A percentile compares a stretch with the other conserved stretches of the same genome.
Conservation (phyloP, 2,888 invertebrate species). For the Lithophane leautieri region DNA sequence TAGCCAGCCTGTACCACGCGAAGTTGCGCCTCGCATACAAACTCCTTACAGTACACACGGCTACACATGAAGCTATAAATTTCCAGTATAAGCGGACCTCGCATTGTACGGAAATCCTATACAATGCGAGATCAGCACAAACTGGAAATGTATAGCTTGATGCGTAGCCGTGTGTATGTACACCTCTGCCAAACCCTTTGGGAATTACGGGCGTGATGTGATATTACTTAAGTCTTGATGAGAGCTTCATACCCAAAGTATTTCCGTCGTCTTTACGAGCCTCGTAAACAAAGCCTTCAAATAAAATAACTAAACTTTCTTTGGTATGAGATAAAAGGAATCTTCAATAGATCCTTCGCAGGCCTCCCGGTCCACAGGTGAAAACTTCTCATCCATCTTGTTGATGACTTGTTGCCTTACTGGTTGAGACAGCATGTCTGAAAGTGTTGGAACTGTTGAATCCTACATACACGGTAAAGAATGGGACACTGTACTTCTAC, state of each 20-base stretch:
- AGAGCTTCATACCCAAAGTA: not conserved
- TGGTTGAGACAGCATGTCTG: conserved; percentile 19
- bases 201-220: not conserved
- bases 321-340: not conserved
- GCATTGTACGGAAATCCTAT: no score
- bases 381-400: conserved; percentile 21
- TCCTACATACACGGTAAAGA: not conserved
- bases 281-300: not conserved
- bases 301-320: not conserved
- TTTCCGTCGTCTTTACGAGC: not conserved
- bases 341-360: not conserved
- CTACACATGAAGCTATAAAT: no score
- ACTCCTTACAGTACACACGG: no score
- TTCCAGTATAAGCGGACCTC: no score
- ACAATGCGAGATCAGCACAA: no score
- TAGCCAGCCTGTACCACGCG: no score
- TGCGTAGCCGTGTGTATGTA: no score
- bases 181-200: not conserved
- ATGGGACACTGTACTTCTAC: not conserved
- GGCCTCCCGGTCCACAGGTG: conserved; percentile 11
- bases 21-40: no score
- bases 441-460: not conserved
- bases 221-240: not conserved
- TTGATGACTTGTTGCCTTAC: conserved; percentile 16
- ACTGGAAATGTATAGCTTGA: no score